phyloP scores from a whole-genome alignment of 2,888 invertebrate genomes.

The Melipona bicolor region DNA sequence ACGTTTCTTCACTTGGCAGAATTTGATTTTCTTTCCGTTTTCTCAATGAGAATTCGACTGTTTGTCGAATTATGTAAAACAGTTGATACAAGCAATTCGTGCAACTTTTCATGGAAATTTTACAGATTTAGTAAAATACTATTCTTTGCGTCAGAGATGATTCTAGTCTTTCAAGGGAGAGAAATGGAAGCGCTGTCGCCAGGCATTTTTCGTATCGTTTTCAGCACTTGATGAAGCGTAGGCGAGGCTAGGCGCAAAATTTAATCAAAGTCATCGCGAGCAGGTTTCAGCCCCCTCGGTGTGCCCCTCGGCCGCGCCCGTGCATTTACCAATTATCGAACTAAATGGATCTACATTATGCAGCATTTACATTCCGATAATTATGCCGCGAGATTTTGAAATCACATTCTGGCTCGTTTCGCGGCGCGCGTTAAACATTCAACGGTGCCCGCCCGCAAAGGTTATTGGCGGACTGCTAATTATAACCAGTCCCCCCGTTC shows the following conservation, averaged over 20 bases:
- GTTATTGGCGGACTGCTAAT: background rate
- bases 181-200: background rate
- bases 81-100: too few species aligned
- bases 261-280: slow-evolving; percentile 51
- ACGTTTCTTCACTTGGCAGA: too few species aligned
- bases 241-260: slow-evolving; percentile 44
- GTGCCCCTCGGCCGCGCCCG: background rate
- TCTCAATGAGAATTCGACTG: too few species aligned
- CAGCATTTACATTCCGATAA: slow-evolving; percentile 46
- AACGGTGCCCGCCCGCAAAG: background rate
- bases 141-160: too few species aligned
- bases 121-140: too few species aligned
- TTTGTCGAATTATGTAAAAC: too few species aligned
- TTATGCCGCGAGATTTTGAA: slow-evolving; percentile 42
- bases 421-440: slow-evolving; percentile 25
- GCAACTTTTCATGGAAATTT: too few species aligned
- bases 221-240: background rate
- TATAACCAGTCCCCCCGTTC: background rate
- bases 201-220: slow-evolving; percentile 17
- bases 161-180: background rate
- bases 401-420: slow-evolving; percentile 2
- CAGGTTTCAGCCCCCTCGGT: slow-evolving; percentile 3
- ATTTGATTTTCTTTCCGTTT: too few species aligned
- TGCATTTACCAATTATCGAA: slow-evolving; percentile 54
- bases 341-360: slow-evolving; percentile 54